Percentiles rank a stretch among this genome's conserved stretches.
Conservation (phyloP, 2,888 invertebrate genomes). For the Philonicus albiceps region DNA sequence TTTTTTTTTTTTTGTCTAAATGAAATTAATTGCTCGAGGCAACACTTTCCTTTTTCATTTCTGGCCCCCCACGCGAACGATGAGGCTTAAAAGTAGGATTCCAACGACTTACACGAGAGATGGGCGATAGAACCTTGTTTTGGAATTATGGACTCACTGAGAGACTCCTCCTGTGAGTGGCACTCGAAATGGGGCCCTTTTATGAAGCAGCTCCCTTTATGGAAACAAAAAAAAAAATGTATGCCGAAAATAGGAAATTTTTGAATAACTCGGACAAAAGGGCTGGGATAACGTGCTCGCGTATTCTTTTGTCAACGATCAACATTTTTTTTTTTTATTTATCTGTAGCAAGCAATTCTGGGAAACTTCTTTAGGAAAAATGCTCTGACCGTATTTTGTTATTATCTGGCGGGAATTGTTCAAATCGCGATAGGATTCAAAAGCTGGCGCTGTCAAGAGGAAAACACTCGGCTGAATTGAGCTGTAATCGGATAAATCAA, state of each 20-base stretch:
- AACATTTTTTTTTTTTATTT: neutral
- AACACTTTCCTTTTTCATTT: neutral
- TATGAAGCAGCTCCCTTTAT: neutral
- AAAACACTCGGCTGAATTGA: neutral
- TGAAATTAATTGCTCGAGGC: neutral
- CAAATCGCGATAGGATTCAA: neutral
- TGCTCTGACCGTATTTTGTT: neutral
- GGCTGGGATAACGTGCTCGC: neutral
- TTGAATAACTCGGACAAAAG: neutral
- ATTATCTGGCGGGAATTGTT: neutral
- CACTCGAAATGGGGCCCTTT: neutral
- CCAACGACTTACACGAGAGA: neutral
- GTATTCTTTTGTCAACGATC: neutral
- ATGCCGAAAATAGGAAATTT: neutral
- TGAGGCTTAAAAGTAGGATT: neutral
- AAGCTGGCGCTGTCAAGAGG: neutral
- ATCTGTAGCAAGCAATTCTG: neutral
- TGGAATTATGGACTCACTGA: neutral
- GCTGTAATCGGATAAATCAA: neutral
- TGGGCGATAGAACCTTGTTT: neutral
- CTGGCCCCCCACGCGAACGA: neutral
- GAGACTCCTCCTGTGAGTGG: neutral
- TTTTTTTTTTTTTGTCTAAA: neutral
- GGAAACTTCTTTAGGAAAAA: neutral
- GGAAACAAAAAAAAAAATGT: neutral